Evolutionary conservation across 2,797 vertebrate species (phyloP).

Genomic region (Anniella stebbinsi): DNA sequence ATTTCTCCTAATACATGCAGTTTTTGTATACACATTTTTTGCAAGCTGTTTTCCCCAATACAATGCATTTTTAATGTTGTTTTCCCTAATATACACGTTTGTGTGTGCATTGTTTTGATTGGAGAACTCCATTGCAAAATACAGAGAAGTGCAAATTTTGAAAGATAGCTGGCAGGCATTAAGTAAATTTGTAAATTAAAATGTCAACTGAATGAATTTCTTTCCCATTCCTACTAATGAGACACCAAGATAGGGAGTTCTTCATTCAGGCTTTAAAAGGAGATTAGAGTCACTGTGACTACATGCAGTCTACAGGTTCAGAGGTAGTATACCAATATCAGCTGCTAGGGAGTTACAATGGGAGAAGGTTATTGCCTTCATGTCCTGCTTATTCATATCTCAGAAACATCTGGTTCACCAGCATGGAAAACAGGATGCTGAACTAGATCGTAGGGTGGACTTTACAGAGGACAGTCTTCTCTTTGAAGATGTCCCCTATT

Average conservation of each 20-base stretch:
- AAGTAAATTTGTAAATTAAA: too few species aligned
- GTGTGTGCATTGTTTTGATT: too few species aligned
- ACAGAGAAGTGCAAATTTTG: too few species aligned
- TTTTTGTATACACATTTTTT: too few species aligned
- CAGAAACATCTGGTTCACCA: background rate
- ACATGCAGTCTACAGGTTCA: background rate
- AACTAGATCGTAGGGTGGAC: background rate
- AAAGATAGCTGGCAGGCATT: too few species aligned
- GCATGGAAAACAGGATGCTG: background rate
- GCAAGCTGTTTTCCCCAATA: too few species aligned
- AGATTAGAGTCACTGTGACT: background rate
- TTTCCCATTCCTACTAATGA: background rate
- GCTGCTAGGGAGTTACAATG: background rate
- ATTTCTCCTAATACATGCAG: too few species aligned
- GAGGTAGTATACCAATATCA: background rate
- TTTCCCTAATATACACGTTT: too few species aligned
- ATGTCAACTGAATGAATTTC: background rate
- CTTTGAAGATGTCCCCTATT: too few species aligned
- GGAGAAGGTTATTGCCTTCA: background rate
- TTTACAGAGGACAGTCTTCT: too few species aligned
- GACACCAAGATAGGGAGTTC: background rate
- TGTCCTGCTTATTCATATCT: background rate
- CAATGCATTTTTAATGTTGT: too few species aligned
- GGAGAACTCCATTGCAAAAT: too few species aligned
- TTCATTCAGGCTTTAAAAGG: background rate